Evolutionary conservation across 2,888 invertebrate species (phyloP).

Genomic region (Hemithea aestivaria): DNA sequence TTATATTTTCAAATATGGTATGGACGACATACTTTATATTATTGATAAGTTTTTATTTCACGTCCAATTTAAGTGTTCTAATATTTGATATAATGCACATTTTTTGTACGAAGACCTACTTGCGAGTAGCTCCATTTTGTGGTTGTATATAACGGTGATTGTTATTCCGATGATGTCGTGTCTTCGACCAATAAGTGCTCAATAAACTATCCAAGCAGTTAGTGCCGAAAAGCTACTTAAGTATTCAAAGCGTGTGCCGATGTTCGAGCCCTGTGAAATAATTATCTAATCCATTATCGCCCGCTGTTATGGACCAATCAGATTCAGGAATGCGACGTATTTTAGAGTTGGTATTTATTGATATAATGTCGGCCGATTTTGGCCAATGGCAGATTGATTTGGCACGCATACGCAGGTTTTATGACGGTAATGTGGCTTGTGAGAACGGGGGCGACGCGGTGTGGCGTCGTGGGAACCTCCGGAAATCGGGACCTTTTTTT

Average conservation of each 20-base stretch:
- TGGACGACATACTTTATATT: slow-evolving; percentile 16
- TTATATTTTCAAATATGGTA: slow-evolving; percentile 32
- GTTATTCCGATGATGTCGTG: slow-evolving; percentile 30
- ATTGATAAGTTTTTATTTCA: slow-evolving; percentile 12
- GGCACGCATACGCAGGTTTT: slow-evolving; percentile 53
- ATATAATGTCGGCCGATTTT: slow-evolving; percentile 41
- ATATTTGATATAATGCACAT: slow-evolving; percentile 17
- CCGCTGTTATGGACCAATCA: slow-evolving; percentile 48
- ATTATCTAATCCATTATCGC: slow-evolving; percentile 50
- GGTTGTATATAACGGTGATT: slow-evolving; percentile 23
- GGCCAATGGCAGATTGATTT: slow-evolving; percentile 57
- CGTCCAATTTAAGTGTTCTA: slow-evolving; percentile 16
- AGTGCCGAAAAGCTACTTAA: slow-evolving; percentile 25
- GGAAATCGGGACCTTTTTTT: slow-evolving; percentile 60
- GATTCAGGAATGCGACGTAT: slow-evolving; percentile 49
- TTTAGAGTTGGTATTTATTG: slow-evolving; percentile 43
- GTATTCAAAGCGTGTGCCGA: slow-evolving; percentile 37
- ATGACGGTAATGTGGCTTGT: slow-evolving; percentile 58
- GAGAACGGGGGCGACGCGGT: slow-evolving; percentile 59
- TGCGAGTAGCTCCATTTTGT: slow-evolving; percentile 12
- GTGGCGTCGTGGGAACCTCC: slow-evolving; percentile 58
- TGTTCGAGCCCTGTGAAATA: slow-evolving; percentile 36
- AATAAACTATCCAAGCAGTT: slow-evolving; percentile 27
- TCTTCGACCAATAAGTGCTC: slow-evolving; percentile 20
- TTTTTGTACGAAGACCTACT: slow-evolving; percentile 19